Evolutionary conservation across 2,888 invertebrate species (phyloP).

Genomic region (Drosophila antonietae): DNA sequence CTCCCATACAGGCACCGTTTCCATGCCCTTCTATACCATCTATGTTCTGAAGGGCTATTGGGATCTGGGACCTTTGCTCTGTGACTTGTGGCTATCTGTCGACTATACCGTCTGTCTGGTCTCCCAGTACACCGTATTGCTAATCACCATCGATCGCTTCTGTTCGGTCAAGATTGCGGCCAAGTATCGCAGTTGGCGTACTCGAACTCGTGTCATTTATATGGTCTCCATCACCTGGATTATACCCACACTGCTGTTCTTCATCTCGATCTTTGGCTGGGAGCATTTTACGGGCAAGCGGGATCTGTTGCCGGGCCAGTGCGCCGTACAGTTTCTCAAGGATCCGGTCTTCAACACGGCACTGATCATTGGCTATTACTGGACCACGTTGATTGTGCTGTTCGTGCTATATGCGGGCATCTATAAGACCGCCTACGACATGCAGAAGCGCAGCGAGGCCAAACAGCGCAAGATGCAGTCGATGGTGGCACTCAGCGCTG

Average conservation of each 20-base stretch:
- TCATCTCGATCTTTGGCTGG: slow-evolving; percentile 99
- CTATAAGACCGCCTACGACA: slow-evolving; percentile 98
- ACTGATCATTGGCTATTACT: slow-evolving; percentile 98
- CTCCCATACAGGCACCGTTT: slow-evolving; percentile 92
- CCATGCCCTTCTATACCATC: slow-evolving; percentile 99
- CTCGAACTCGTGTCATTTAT: slow-evolving; percentile 95
- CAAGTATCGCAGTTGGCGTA: slow-evolving; percentile 98
- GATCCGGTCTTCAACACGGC: slow-evolving; percentile 99
- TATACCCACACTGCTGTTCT: slow-evolving; percentile 97
- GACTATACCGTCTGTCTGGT: slow-evolving; percentile 99
- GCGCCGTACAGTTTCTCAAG: slow-evolving; percentile 98
- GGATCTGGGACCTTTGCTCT: slow-evolving; percentile 97
- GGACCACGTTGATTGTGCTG: slow-evolving; percentile 97
- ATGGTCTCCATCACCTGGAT: slow-evolving; percentile 99
- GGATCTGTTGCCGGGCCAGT: slow-evolving; percentile 94
- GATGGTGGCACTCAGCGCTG: slow-evolving; percentile 95
- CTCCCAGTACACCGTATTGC: slow-evolving; percentile 99
- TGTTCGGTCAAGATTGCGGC: slow-evolving; percentile 99
- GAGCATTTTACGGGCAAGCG: slow-evolving; percentile 98
- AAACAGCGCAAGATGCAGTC: slow-evolving; percentile 98
- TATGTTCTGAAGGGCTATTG: slow-evolving; percentile 98
- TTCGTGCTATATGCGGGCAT: slow-evolving; percentile 98
- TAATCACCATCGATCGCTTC: slow-evolving; percentile 99
- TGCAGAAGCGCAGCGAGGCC: slow-evolving; percentile 98
- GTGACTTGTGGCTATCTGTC: slow-evolving; percentile 99